phyloP scores from a whole-genome alignment of 2,113 vertebrate species.

The Circaetus gallicus region DNA sequence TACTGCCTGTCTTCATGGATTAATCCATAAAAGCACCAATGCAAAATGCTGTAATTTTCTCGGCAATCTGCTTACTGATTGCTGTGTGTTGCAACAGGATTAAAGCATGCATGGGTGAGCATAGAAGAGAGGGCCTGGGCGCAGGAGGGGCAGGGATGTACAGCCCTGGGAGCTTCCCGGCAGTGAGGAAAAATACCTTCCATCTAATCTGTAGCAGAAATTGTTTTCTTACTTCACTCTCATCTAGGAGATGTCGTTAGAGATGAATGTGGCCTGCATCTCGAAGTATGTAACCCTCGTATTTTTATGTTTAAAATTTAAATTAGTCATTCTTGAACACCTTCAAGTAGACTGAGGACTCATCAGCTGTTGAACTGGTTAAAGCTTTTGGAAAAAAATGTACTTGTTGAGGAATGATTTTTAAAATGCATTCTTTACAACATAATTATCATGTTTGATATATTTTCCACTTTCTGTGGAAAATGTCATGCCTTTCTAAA shows the following conservation, averaged over 20 bases:
- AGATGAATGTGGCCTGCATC: not conserved
- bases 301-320: not conserved
- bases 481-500: not conserved
- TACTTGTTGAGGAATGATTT: not conserved
- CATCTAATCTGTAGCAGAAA: fast-evolving
- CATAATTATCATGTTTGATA: not conserved
- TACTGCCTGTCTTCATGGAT: fast-evolving
- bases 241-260: not conserved
- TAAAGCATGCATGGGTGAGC: fast-evolving
- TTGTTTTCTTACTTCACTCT: not conserved
- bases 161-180: not conserved
- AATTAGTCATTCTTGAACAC: not conserved
- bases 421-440: not conserved
- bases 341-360: not conserved
- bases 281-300: not conserved
- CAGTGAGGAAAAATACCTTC: fast-evolving
- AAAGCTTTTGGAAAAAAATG: not conserved
- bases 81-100: not conserved
- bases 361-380: not conserved
- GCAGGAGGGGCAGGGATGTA: not conserved
- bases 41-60: fast-evolving
- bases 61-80: fast-evolving
- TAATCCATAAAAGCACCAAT: fast-evolving
- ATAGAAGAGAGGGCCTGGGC: not conserved
- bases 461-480: not conserved